Percentiles rank a stretch among this genome's conserved stretches.
Evolutionary conservation across 2,797 vertebrate species (phyloP).

Genomic region (Falco rusticolus): DNA sequence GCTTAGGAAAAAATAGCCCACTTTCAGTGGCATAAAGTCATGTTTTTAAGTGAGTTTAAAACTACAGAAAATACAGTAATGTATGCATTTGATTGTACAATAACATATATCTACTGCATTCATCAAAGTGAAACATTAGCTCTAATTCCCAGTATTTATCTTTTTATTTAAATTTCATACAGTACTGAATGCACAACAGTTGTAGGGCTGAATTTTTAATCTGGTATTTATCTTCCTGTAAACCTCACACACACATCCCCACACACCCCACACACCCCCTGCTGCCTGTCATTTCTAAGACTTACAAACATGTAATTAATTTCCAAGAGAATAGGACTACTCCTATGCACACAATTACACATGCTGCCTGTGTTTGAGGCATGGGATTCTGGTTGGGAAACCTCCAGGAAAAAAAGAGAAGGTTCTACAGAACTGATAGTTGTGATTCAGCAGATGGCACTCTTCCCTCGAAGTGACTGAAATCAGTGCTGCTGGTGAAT

Average conservation of each 20-base stretch:
- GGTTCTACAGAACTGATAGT: background rate
- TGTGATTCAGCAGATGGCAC: slow-evolving; percentile 69
- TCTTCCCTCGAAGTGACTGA: slow-evolving; percentile 33
- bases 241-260: background rate
- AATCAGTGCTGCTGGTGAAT: background rate
- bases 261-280: too few relatives aligned
- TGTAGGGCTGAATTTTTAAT: background rate
- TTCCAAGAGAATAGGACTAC: background rate
- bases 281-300: background rate
- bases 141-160: background rate
- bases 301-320: background rate
- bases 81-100: background rate
- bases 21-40: background rate
- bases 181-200: background rate
- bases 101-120: background rate
- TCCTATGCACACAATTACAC: background rate
- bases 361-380: background rate
- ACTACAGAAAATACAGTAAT: background rate
- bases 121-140: background rate
- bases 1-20: background rate
- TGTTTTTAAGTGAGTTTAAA: background rate
- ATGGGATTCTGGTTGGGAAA: background rate
- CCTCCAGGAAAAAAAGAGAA: background rate
- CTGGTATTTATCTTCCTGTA: background rate
- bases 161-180: background rate